Conservation (phyloP, 1,140 invertebrate genomes). For the Heterodera schachtii region DNA sequence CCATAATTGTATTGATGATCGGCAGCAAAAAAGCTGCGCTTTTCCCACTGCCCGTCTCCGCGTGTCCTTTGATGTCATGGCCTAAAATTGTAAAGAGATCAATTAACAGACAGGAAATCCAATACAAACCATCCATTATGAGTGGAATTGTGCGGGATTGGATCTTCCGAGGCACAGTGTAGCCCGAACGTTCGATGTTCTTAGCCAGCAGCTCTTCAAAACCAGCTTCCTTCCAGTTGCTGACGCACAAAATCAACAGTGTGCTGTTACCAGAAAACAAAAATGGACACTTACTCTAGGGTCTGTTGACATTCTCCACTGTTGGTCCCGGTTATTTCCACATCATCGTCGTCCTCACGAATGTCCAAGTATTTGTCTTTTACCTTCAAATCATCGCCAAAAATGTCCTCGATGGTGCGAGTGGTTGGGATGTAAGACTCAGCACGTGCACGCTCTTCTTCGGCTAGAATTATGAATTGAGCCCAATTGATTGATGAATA, state of each 20-base stretch:
- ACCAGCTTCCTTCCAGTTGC: slow-evolving; percentile 27
- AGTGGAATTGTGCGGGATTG: slow-evolving; percentile 39
- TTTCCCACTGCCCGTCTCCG: slow-evolving; percentile 75
- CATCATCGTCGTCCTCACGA: slow-evolving; percentile 39
- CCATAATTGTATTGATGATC: slow-evolving; percentile 90
- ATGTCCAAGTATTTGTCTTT: slow-evolving; percentile 33
- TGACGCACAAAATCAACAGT: not conserved
- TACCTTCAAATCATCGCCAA: slow-evolving; percentile 26
- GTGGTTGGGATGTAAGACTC: slow-evolving; percentile 23
- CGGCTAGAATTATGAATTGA: slow-evolving; percentile 2
- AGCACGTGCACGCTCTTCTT: slow-evolving; percentile 20
- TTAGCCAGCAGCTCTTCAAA: slow-evolving; percentile 24
- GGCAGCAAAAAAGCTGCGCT: slow-evolving; percentile 94
- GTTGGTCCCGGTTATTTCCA: slow-evolving; percentile 31
- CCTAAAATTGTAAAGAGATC: slow-evolving; percentile 5
- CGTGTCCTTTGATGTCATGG: slow-evolving; percentile 58
- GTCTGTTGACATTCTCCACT: slow-evolving; percentile 6
- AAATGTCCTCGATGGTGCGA: slow-evolving; percentile 35
- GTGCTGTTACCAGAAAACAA: not conserved
- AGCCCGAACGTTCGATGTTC: slow-evolving; percentile 31
- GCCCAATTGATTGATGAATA: no score
- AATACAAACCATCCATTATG: slow-evolving; percentile 34
- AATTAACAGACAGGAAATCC: not conserved
- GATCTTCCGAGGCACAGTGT: slow-evolving; percentile 34
- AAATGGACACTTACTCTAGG: slow-evolving; percentile 6